Conservation (phyloP, 2,113 vertebrate species). For the Gymnorhina tibicen region DNA sequence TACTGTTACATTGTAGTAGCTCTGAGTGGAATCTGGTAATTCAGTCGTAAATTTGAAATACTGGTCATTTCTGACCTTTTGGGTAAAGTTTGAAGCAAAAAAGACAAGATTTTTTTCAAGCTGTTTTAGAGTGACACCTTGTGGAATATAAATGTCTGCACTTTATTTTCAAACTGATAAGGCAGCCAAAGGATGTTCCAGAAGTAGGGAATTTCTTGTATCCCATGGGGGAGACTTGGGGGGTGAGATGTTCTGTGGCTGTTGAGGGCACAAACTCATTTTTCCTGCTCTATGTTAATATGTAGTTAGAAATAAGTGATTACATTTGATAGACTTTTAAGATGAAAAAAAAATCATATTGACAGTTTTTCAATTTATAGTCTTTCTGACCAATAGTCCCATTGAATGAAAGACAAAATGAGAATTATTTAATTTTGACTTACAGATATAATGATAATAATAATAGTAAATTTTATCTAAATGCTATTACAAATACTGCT, state of each 20-base stretch:
- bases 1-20: not conserved
- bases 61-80: not conserved
- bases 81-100: not conserved
- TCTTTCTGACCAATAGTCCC: not conserved
- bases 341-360: not conserved
- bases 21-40: not conserved
- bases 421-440: not conserved
- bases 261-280: not conserved
- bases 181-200: not conserved
- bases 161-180: not conserved
- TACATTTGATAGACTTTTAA: not conserved
- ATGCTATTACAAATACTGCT: not conserved
- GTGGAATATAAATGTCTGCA: not conserved
- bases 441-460: not conserved
- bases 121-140: slow-evolving; percentile 45
- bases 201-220: not conserved
- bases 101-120: not conserved
- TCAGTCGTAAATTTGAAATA: not conserved
- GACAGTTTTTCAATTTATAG: not conserved
- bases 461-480: not conserved
- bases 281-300: not conserved
- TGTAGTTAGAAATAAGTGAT: not conserved
- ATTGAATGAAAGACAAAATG: not conserved
- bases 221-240: accelerated
- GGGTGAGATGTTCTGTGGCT: not conserved